These are phyloP conservation scores for Trichonephila clavata DNA, from an alignment of 1,140 invertebrate species.

Conservation along the genomic window DNA sequence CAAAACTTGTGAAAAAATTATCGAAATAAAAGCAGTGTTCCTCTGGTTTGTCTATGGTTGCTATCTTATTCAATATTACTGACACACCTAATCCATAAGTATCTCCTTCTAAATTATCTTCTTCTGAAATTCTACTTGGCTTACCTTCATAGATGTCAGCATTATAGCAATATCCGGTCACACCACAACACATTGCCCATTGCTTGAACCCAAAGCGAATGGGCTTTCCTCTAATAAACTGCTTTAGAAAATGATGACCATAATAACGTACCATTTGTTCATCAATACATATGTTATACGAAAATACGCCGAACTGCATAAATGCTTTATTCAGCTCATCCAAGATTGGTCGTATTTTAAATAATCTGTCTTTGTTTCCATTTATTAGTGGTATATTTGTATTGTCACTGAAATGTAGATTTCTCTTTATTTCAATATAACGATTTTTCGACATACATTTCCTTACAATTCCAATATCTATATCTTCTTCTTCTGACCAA, in stretches of 20 bases:
- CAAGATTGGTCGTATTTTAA: slow-evolving; percentile 60
- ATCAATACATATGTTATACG: slow-evolving; percentile 62
- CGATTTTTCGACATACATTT: slow-evolving; percentile 61
- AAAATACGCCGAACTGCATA: slow-evolving; percentile 61
- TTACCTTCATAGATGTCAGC: slow-evolving; percentile 53
- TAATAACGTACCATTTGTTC: slow-evolving; percentile 61
- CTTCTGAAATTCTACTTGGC: slow-evolving; percentile 51
- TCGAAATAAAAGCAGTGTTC: slow-evolving; percentile 59
- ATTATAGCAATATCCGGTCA: slow-evolving; percentile 54
- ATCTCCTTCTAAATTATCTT: slow-evolving; percentile 53
- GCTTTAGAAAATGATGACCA: slow-evolving; percentile 61
- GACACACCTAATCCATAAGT: too few relatives aligned
- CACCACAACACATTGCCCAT: slow-evolving; percentile 57
- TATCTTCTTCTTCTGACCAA: slow-evolving; percentile 60
- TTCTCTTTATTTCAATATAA: slow-evolving; percentile 61
- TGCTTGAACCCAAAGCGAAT: slow-evolving; percentile 57
- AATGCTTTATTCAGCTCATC: slow-evolving; percentile 61
- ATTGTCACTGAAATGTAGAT: slow-evolving; percentile 61
- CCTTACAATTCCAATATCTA: slow-evolving; percentile 60
- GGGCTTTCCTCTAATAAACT: slow-evolving; percentile 59
- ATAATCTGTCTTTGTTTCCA: slow-evolving; percentile 61
- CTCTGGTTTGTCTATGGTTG: slow-evolving; percentile 59
- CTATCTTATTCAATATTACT: slow-evolving; percentile 62
- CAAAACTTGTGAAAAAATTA: slow-evolving; percentile 62
- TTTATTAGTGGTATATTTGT: slow-evolving; percentile 61